Conservation (phyloP, 2,888 invertebrate genomes). For the Chymomyza amoena region DNA sequence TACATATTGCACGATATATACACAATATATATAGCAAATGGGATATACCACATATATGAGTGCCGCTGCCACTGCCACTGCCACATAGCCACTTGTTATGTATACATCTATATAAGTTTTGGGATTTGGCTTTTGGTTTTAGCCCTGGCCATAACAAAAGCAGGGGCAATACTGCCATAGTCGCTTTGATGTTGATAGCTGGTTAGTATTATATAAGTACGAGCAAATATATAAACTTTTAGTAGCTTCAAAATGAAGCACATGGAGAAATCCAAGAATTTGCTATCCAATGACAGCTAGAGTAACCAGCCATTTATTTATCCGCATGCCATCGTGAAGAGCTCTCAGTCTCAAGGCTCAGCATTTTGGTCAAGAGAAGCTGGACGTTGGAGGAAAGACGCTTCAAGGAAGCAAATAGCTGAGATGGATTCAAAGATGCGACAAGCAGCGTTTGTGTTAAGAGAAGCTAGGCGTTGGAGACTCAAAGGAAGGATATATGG, state of each 20-base stretch:
- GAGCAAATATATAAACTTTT: not conserved
- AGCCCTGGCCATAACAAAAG: not conserved
- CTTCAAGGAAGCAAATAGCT: too few species aligned
- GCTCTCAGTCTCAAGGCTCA: too few species aligned
- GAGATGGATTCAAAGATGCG: too few species aligned
- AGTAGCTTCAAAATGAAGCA: not conserved
- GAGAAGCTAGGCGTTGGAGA: too few species aligned
- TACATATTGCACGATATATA: constrained; percentile 14
- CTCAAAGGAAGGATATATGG: too few species aligned
- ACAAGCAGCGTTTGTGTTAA: too few species aligned
- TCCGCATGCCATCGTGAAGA: too few species aligned
- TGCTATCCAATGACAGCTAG: too few species aligned
- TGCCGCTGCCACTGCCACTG: not conserved
- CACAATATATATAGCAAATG: not conserved
- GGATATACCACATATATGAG: constrained; percentile 31
- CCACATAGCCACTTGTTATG: constrained; percentile 29
- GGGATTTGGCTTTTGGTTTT: constrained; percentile 1
- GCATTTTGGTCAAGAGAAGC: too few species aligned
- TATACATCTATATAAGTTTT: constrained; percentile 30
- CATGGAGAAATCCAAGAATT: too few species aligned
- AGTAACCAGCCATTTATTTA: too few species aligned
- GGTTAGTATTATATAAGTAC: not conserved
- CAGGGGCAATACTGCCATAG: not conserved
- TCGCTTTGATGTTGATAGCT: not conserved
- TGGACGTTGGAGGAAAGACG: too few species aligned